Base-by-base conservation (phyloP, 2,797 vertebrate genomes). In the Stomatorhinus walkeri region DNA sequence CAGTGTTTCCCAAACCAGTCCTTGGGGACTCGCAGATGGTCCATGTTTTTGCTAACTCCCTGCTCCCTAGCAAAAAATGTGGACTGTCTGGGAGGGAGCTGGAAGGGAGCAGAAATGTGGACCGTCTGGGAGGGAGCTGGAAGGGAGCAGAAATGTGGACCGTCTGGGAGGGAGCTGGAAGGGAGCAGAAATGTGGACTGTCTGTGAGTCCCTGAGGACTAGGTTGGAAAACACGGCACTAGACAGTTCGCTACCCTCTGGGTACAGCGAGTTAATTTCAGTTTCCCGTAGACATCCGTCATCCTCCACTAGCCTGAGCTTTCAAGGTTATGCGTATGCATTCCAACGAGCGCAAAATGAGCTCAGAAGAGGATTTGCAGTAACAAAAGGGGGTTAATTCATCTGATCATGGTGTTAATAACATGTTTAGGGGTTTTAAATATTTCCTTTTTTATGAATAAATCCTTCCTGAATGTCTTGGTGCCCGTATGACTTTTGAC, bases 331-430 rank as follows among this genome's bases (percentile, higher is more conserved):
- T 19, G 2, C 3, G 19, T n/a, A 10, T 81, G 76, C 76, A 81
- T 46, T 81, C 40, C 10, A 43, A 43, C 0, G 16, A 40, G 72
- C 36, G 36, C 7, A n/a, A 81, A 46, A 46, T 81, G 76, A 81
- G 76, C 76, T 81, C 76, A 81, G 76, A 46, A n/a, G 46, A 43
- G 76, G 76, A 81, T 81, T 46, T 81, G 76, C 28, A n/a, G 46
- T 46, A 43, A 81, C 7, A 81, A 81, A 72, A 81, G 76, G 40
- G 76, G 40, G 76, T 81, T 81, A 43, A 81, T 81, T 81, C 40
- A 81, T 81, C 76, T 81, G 40, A 81, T 46, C 76, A 46, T 43
- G 76, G 76, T 81, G 76, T 81, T 81, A 81, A 81, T 43, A 22
- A 46, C 40, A 81, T 9, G 40, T 81, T 19, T 43, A 81, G 8